Evolutionary conservation across 1,140 invertebrate species (phyloP), one percentile per base, ranked within the genome.

Genomic region (Lordiphosa clarofinis): DNA sequence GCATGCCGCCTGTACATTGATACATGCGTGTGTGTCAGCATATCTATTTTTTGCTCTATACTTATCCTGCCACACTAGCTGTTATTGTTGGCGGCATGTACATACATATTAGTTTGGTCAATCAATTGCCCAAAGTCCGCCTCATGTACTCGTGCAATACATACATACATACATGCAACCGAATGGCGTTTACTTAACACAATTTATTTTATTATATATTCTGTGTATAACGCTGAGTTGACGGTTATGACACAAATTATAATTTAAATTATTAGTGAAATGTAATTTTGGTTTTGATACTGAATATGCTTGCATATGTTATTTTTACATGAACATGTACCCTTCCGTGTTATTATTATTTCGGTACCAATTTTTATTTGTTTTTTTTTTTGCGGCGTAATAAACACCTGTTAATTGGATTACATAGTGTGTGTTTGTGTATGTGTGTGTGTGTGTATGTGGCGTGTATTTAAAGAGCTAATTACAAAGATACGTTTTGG

Each of bases 291-390:
- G 63, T 67, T 50, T 46, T 58, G 46, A 63, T 75, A 63, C 54
- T 70, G 53, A 56, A 53, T 65, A 65, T 62, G 62, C 65, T 65
- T 50, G 64, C 56, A 46, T 46, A 59, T 64, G 66, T 61, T 66
- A 65, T 56, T 65, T 56, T 74, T 74, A 75, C 56, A 81, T 81
- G 75, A 79, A 70, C 75, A 81, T 67, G 57, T 70, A 56, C 48
- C 48, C 48, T 50, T 50, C 24, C 28, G 24, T 31, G 43, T 46
- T 28, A 73, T 56, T 28, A 73, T 56, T 44, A 60, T 78, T 81
- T 74, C 49, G 57, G 65, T 74, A 70, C 73, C 75, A 81, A 81
- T 81, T 81, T 62, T 47, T 81, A 65, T 57, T 46, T 48, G 36
- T 49, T 49, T 49, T 49, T 48, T 48, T 49, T 12, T 33, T 48